Evolutionary conservation across 2,113 vertebrate species (phyloP), one percentile per base, ranked within the genome.

Genomic region (Bufo bufo): DNA sequence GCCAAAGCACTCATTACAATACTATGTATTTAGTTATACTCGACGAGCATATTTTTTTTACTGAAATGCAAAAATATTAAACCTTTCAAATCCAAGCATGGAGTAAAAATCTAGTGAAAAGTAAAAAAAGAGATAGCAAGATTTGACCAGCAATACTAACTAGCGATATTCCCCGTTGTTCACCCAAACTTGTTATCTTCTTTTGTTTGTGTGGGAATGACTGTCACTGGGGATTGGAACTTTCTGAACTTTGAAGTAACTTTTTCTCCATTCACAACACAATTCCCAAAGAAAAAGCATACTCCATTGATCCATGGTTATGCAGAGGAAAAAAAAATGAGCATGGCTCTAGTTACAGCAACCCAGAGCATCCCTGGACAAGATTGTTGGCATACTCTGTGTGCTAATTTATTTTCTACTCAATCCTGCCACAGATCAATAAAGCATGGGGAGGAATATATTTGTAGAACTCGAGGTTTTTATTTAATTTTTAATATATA

Each of bases 201-300:
- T 75, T 77, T 85, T 85, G 72, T 77, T 77, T 63, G 49, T 85
- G 56, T 75, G 5, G 17, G 19, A 49, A 56, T n/a, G n/a, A n/a
- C n/a, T 77, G 84, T 75, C 83, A 85, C 56, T 49, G 54, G 84
- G 72, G 72, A 85, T 77, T 77, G 71, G 17, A 85, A 85, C 84
- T 85, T 85, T 85, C n/a, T 85, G 72, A 85, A 85, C 72, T 77
- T 59, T 56, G 71, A 77, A 85, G 72, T 85, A 85, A 85, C 84
- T 85, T 85, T 85, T 85, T 75, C 72, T 75, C 12, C 69, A 45
- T 77, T 63, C 72, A 61, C 19, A 85, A 61, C 56, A 85, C 72
- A 85, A 85, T 85, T 85, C 84, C 84, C 84, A 75, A 85, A 75
- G 84, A 85, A 85, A 85, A 85, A 85, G 84, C 45, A 50, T 45